phyloP scores from a whole-genome alignment of 2,113 vertebrate genomes.

The Lipotes vexillifer region DNA sequence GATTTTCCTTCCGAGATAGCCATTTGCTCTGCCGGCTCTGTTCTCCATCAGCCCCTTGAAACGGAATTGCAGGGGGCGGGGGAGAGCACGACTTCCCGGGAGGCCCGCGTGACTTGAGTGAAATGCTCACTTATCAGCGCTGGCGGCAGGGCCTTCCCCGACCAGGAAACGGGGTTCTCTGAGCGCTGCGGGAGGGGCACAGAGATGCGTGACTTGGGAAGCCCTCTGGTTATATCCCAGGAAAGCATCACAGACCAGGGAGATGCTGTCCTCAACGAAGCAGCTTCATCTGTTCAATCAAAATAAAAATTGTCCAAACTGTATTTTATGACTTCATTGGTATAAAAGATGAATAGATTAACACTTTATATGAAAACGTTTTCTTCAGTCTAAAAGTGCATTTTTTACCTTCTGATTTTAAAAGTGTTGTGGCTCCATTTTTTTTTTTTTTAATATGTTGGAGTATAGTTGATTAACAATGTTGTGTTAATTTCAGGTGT shows the following conservation, averaged over 20 bases:
- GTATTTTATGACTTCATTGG: neutral
- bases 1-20: neutral
- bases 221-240: neutral
- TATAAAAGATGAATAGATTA: too few relatives aligned
- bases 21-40: fast-evolving
- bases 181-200: fast-evolving
- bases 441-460: neutral
- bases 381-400: neutral
- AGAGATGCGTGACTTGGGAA: neutral
- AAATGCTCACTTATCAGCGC: neutral
- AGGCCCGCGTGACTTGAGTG: too few relatives aligned
- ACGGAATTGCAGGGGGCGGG: fast-evolving
- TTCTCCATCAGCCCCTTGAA: fast-evolving
- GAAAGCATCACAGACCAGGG: neutral
- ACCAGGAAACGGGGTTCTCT: fast-evolving
- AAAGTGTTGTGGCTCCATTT: fast-evolving
- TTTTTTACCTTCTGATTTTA: neutral
- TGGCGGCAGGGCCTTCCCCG: too few relatives aligned
- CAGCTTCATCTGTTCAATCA: fast-evolving
- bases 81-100: neutral
- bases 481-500: neutral
- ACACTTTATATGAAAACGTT: neutral
- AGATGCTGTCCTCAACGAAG: neutral
- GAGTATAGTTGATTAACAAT: fast-evolving
- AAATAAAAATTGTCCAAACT: fast-evolving